Conservation (phyloP, 2,888 invertebrate genomes). For the Melitaea athalia region DNA sequence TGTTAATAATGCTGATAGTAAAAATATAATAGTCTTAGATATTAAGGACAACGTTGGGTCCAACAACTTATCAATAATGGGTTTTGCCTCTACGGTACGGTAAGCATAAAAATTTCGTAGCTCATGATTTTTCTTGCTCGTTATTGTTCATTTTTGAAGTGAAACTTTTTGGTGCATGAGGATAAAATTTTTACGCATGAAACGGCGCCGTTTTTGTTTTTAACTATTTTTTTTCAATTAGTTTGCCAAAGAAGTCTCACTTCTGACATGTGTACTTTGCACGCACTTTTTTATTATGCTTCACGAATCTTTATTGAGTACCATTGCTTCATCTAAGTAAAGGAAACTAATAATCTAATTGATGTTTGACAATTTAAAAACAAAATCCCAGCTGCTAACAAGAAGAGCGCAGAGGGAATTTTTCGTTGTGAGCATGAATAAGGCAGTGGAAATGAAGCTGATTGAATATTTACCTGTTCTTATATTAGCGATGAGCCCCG, state of each 20-base stretch:
- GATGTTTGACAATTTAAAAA: not conserved
- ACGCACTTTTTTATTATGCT: too few species aligned
- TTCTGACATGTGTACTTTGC: too few species aligned
- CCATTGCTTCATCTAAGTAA: too few species aligned
- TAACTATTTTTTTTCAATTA: too few species aligned
- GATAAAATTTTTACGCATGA: too few species aligned
- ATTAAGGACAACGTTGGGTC: not conserved
- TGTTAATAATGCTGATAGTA: slow-evolving; percentile 11
- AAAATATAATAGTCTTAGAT: slow-evolving; percentile 9
- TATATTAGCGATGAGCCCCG: slow-evolving; percentile 30
- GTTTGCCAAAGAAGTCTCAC: too few species aligned
- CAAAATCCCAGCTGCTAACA: not conserved
- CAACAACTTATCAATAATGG: not conserved
- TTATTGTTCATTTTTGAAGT: not conserved
- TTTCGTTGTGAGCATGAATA: not conserved
- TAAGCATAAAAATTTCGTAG: too few species aligned
- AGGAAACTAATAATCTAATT: not conserved
- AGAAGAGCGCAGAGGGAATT: not conserved
- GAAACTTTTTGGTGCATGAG: too few species aligned
- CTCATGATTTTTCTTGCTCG: not conserved
- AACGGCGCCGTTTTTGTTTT: too few species aligned
- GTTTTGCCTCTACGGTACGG: not conserved
- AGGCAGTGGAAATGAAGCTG: slow-evolving; percentile 15
- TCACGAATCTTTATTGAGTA: too few species aligned
- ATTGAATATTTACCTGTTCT: slow-evolving; percentile 35